Percentiles rank a stretch among this genome's conserved stretches.
Conservation (phyloP, 2,797 vertebrate species). For the Mormyrus hasselquistii region DNA sequence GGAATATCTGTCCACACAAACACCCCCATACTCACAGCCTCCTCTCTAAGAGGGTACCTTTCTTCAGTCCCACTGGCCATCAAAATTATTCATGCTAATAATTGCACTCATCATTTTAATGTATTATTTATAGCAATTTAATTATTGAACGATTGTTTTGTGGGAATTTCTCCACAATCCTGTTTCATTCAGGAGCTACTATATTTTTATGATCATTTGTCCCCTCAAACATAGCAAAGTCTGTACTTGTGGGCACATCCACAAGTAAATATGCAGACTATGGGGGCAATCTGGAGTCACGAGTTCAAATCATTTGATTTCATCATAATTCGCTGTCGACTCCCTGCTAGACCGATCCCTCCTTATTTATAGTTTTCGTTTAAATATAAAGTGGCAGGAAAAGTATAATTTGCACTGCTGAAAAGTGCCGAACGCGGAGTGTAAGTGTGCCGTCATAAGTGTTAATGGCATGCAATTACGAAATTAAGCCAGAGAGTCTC, state of each 20-base stretch:
- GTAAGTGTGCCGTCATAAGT: constrained; percentile 3
- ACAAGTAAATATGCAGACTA: neutral
- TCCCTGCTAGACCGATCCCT: neutral
- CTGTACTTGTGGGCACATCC: neutral
- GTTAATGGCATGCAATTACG: neutral
- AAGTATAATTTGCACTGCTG: neutral
- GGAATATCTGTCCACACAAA: neutral
- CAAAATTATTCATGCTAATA: neutral
- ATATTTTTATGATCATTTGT: neutral
- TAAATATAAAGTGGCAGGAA: constrained; percentile 8
- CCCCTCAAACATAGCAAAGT: neutral
- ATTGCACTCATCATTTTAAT: neutral
- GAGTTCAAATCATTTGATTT: neutral
- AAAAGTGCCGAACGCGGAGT: neutral
- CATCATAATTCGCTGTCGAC: neutral
- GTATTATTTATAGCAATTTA: neutral
- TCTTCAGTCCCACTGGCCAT: neutral
- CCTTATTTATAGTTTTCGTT: neutral
- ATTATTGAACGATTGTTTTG: neutral
- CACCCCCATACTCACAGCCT: neutral
- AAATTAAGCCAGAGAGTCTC: neutral
- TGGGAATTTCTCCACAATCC: neutral
- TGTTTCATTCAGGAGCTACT: neutral
- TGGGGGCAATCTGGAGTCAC: neutral
- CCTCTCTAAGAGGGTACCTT: neutral